A percentile compares a stretch with the other conserved stretches of the same genome.
These are phyloP conservation scores for Leptopilina myrica DNA, from an alignment of 2,888 invertebrate genomes.

Conservation along the genomic window DNA sequence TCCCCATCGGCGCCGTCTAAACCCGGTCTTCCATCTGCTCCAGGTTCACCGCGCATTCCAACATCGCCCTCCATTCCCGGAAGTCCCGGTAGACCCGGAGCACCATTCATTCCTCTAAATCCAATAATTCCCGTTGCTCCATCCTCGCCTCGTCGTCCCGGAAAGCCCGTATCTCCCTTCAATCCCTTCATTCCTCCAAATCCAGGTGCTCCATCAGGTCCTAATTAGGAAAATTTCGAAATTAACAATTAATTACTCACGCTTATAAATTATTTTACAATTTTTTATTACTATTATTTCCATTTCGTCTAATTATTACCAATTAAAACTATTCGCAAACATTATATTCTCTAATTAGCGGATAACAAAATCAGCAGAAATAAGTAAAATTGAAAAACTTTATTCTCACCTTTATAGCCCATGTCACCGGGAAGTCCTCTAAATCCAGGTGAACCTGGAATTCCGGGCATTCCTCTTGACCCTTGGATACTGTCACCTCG, in stretches of 20 bases:
- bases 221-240: constrained; percentile 52
- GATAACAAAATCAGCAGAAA: too few relatives aligned
- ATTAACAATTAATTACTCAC: not conserved
- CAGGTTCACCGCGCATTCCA: constrained; percentile 82
- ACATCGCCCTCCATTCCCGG: constrained; percentile 78
- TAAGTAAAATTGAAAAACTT: not conserved
- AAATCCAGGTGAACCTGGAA: constrained; percentile 75
- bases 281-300: constrained; percentile 26
- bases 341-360: too few relatives aligned
- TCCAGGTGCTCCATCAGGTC: constrained; percentile 69
- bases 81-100: constrained; percentile 79
- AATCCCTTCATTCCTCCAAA: constrained; percentile 72
- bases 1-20: constrained; percentile 77
- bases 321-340: too few relatives aligned
- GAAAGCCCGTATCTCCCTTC: constrained; percentile 73
- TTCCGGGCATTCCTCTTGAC: constrained; percentile 79
- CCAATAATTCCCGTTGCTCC: constrained; percentile 75
- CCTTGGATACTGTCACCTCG: constrained; percentile 79
- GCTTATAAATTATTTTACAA: not conserved
- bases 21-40: constrained; percentile 79
- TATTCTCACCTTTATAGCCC: constrained; percentile 66
- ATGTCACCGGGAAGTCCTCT: constrained; percentile 77
- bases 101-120: constrained; percentile 73
- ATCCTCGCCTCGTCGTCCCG: constrained; percentile 74
- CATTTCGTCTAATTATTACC: not conserved